Conservation (phyloP, 2,888 invertebrate genomes). For the Psylliodes chrysocephalus region DNA sequence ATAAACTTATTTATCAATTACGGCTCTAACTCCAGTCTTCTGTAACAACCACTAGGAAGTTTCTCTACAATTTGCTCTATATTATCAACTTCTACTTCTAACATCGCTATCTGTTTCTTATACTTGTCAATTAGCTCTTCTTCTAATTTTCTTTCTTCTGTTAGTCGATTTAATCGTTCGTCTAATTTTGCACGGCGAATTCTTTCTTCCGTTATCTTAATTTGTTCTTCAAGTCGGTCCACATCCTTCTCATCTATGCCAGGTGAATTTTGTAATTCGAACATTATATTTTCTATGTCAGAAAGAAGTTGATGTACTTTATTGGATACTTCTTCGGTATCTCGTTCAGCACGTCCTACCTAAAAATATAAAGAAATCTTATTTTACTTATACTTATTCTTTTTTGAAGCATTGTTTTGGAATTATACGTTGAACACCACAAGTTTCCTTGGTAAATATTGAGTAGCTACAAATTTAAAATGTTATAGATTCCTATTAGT, state of each 20-base stretch:
- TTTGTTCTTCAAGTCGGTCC: slow-evolving; percentile 70
- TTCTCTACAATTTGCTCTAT: slow-evolving; percentile 83
- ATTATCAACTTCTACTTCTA: slow-evolving; percentile 82
- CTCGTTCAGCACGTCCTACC: slow-evolving; percentile 90
- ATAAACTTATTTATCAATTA: slow-evolving; percentile 53
- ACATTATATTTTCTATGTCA: slow-evolving; percentile 81
- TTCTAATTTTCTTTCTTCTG: slow-evolving; percentile 69
- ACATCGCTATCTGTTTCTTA: slow-evolving; percentile 76
- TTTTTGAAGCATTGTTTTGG: no score
- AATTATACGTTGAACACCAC: no score
- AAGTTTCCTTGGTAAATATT: no score
- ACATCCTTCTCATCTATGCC: slow-evolving; percentile 77
- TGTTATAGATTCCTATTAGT: no score
- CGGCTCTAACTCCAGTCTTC: slow-evolving; percentile 80
- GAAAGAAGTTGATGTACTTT: slow-evolving; percentile 84
- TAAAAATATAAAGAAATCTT: slow-evolving; percentile 58
- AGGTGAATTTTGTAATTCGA: slow-evolving; percentile 79
- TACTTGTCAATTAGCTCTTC: slow-evolving; percentile 81
- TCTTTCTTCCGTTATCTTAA: slow-evolving; percentile 77
- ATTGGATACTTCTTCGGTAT: slow-evolving; percentile 81
- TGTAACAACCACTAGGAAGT: slow-evolving; percentile 84
- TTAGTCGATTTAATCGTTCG: slow-evolving; percentile 77
- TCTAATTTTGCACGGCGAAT: slow-evolving; percentile 79
- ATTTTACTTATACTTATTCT: no score
- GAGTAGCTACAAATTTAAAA: no score